Percentiles rank a stretch among this genome's conserved stretches.
Evolutionary conservation across 23 tunicate genomes (phyloP).

Genomic region (Ciona savignyi): DNA sequence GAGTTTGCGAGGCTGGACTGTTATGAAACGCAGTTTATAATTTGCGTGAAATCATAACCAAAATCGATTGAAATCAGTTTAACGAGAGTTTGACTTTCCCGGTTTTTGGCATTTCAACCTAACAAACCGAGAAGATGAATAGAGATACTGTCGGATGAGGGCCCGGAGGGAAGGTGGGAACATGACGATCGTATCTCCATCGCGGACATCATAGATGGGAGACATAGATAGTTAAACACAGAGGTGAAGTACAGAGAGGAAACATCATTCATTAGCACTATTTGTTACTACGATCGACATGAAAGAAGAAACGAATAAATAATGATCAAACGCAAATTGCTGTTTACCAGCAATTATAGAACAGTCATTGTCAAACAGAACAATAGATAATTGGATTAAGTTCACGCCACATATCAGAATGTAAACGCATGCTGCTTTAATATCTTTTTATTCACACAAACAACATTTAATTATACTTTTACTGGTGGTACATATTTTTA

Average conservation of each 20-base stretch:
- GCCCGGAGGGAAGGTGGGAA: not conserved
- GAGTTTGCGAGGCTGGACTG: not conserved
- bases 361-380: no score
- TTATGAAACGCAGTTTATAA: not conserved
- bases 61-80: not conserved
- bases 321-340: not conserved
- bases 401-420: no score
- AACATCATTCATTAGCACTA: no score
- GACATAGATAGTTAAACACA: not conserved
- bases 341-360: no score
- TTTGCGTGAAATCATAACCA: not conserved
- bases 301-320: not conserved
- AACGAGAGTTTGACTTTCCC: not conserved
- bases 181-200: not conserved
- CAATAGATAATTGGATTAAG: no score
- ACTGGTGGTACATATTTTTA: no score
- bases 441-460: no score
- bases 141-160: not conserved
- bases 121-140: not conserved
- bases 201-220: not conserved
- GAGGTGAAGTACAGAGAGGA: not conserved
- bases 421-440: no score
- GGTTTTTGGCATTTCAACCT: not conserved
- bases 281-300: no score
- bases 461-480: no score